phyloP scores from a whole-genome alignment of 1,140 invertebrate species.

The Streblospio benedicti region DNA sequence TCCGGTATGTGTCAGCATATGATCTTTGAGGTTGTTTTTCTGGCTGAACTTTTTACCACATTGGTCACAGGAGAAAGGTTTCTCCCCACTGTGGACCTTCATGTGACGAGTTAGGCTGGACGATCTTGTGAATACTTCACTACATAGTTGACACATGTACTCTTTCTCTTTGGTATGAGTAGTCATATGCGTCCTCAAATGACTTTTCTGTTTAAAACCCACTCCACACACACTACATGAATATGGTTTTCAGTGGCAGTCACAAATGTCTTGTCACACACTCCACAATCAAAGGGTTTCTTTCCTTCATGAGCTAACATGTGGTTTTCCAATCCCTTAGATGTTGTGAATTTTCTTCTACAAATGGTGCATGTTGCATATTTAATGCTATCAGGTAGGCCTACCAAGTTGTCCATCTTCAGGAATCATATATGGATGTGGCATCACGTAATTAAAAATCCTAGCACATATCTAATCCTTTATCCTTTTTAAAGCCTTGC shows the following conservation, averaged over 20 bases:
- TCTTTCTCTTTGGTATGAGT: constrained; percentile 16
- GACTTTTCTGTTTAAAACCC: constrained; percentile 71
- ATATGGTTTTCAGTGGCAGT: constrained; percentile 55
- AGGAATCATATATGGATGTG: too few species aligned
- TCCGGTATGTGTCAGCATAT: constrained; percentile 91
- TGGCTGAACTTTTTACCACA: constrained; percentile 98
- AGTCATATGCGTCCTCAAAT: constrained; percentile 69
- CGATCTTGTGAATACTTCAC: too few species aligned
- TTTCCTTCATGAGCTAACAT: constrained; percentile 16
- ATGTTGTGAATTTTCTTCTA: too few species aligned
- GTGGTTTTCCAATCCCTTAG: too few species aligned
- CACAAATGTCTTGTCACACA: constrained; percentile 84
- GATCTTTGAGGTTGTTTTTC: constrained; percentile 95
- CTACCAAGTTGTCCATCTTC: too few species aligned
- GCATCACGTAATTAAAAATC: too few species aligned
- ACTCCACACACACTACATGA: constrained; percentile 87
- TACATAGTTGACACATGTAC: constrained; percentile 70
- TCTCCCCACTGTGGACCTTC: constrained; percentile 65
- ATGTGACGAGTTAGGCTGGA: too few species aligned
- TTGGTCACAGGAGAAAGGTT: constrained; percentile 82
- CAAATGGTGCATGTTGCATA: too few species aligned
- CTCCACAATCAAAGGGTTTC: constrained; percentile 59
- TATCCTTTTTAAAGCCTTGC: too few species aligned
- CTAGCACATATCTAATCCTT: too few species aligned
- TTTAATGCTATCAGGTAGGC: too few species aligned